Evolutionary conservation across 2,797 vertebrate species (phyloP).

Genomic region (Lithobates sylvaticus): DNA sequence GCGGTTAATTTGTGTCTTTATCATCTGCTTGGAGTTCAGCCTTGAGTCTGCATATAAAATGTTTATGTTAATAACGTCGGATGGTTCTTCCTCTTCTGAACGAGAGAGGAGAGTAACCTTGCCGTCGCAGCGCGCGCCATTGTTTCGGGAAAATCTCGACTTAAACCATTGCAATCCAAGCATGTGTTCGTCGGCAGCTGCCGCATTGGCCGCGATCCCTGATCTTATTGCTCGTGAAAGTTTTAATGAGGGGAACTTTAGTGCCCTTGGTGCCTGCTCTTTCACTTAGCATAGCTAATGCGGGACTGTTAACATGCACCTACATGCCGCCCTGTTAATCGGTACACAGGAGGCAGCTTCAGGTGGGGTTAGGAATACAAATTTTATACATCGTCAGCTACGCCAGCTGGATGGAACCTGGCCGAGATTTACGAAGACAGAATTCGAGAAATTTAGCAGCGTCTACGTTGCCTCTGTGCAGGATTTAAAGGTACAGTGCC

Average conservation of each 20-base stretch:
- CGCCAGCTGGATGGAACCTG: not conserved
- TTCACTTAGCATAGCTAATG: not conserved
- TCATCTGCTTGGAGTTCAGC: too few relatives aligned
- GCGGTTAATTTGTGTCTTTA: too few relatives aligned
- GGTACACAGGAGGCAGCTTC: not conserved
- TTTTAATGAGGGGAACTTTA: conserved; percentile 23
- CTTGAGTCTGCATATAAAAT: too few relatives aligned
- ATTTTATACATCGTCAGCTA: not conserved
- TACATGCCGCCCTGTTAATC: conserved; percentile 30
- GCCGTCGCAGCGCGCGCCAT: not conserved
- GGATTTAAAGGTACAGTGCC: too few relatives aligned
- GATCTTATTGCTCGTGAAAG: not conserved
- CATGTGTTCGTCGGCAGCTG: not conserved
- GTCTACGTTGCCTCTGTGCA: too few relatives aligned
- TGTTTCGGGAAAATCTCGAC: conserved; percentile 33
- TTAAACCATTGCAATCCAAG: conserved; percentile 27
- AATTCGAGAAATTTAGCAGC: too few relatives aligned
- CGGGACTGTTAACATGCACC: conserved; percentile 13
- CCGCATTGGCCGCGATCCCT: not conserved
- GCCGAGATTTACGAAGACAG: too few relatives aligned
- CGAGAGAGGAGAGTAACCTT: conserved; percentile 6
- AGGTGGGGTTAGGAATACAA: not conserved
- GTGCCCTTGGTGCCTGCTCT: conserved; percentile 2
- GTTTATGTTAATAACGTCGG: too few relatives aligned
- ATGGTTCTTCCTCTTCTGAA: not conserved